Evolutionary conservation across 1,140 invertebrate genomes (phyloP), one percentile per base, ranked within the genome.

Genomic region (Leptinotarsa undecemlineata): DNA sequence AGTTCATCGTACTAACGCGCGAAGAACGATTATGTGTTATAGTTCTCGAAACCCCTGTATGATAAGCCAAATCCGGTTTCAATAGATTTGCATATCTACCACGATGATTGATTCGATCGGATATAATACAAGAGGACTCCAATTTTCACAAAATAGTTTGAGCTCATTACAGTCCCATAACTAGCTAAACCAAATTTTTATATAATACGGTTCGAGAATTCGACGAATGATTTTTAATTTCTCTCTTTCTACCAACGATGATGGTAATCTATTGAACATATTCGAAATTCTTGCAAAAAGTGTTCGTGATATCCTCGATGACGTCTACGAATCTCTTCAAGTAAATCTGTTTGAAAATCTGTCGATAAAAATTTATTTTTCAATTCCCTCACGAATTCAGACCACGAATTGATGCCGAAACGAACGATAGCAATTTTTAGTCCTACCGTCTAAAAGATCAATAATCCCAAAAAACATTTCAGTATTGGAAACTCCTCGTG

Each of bases 301-400:
- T 57, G 80, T 67, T 83, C 80, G 0, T 51, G n/a, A 70, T 80
- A 74, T 0, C 82, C 82, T 61, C 82, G 81, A 14, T 79, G 77
- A 4, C 82, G 47, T 15, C 73, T 68, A 15, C 79, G n/a, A n/a
- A n/a, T n/a, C n/a, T n/a, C n/a, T n/a, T n/a, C n/a, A n/a, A n/a
- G n/a, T n/a, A n/a, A n/a, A n/a, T n/a, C n/a, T n/a, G n/a, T n/a
- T n/a, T n/a, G n/a, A n/a, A n/a, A n/a, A n/a, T n/a, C n/a, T n/a
- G n/a, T n/a, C n/a, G n/a, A n/a, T n/a, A n/a, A n/a, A n/a, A n/a
- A n/a, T n/a, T n/a, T n/a, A n/a, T n/a, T n/a, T n/a, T n/a, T n/a
- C n/a, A n/a, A n/a, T n/a, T n/a, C n/a, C n/a, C n/a, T n/a, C n/a
- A 71, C 23, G 13, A 82, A 63, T 1, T 81, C 77, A 63, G 71